Evolutionary conservation across 2,888 invertebrate species (phyloP).

Genomic region (Apodemia duryi): DNA sequence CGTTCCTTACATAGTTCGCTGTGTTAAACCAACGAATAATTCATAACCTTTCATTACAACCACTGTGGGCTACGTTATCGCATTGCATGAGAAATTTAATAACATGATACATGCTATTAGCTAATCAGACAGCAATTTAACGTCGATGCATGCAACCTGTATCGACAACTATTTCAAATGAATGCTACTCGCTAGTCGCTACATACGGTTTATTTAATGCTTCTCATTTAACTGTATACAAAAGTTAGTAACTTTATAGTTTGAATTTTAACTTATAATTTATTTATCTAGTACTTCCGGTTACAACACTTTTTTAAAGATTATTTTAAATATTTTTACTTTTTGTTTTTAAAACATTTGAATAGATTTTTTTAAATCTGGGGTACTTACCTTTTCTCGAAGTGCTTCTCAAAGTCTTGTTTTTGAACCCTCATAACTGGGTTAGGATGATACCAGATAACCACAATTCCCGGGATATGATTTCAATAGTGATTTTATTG

Average conservation of each 20-base stretch:
- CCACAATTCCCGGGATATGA: no score
- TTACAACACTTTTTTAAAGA: neutral
- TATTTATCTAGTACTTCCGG: neutral
- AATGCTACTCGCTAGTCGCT: conserved; percentile 1
- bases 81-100: conserved; percentile 28
- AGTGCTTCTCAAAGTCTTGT: no score
- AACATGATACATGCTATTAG: conserved; percentile 28
- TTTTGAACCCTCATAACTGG: no score
- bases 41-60: conserved; percentile 12
- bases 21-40: conserved; percentile 7
- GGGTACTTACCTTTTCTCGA: no score
- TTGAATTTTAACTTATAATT: neutral
- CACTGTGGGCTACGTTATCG: neutral
- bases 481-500: no score
- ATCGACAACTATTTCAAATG: conserved; percentile 16
- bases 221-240: neutral
- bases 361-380: no score
- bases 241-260: neutral
- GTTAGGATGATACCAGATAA: no score
- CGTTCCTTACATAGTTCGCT: conserved; percentile 1
- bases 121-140: conserved; percentile 27
- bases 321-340: neutral
- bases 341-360: neutral
- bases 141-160: conserved; percentile 19
- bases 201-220: neutral